Conservation (phyloP, 92 coral and sea anemone species). For the Siderastrea siderea region DNA sequence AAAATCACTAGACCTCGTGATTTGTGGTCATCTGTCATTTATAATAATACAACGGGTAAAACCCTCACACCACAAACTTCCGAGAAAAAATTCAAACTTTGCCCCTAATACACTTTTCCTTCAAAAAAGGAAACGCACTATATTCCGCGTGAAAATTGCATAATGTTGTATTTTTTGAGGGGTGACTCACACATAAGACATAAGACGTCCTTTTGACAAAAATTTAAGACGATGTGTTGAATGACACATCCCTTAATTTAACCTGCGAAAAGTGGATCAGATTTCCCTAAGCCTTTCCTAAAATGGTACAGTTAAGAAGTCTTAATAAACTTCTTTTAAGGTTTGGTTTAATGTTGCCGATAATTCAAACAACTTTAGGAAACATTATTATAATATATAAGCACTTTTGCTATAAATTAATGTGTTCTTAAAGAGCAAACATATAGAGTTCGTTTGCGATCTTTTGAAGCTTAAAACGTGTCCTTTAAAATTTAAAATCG, state of each 20-base stretch:
- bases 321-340: background rate
- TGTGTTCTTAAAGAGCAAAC: too few relatives aligned
- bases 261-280: background rate
- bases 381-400: too few relatives aligned
- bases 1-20: background rate
- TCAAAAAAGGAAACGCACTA: background rate
- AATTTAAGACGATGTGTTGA: background rate
- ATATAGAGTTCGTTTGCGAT: too few relatives aligned
- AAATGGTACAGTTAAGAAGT: background rate
- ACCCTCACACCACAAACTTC: conserved; percentile 3
- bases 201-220: conserved; percentile 4
- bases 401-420: too few relatives aligned
- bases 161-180: background rate
- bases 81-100: conserved; percentile 1
- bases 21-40: background rate
- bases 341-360: background rate
- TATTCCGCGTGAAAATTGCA: background rate
- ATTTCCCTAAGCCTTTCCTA: background rate
- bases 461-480: too few relatives aligned
- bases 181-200: conserved; percentile 8
- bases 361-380: background rate
- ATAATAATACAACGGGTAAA: background rate
- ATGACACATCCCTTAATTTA: background rate
- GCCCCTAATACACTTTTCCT: background rate
- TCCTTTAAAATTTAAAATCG: too few relatives aligned